Evolutionary conservation across 2,113 vertebrate genomes (phyloP).

Genomic region (Alosa alosa): DNA sequence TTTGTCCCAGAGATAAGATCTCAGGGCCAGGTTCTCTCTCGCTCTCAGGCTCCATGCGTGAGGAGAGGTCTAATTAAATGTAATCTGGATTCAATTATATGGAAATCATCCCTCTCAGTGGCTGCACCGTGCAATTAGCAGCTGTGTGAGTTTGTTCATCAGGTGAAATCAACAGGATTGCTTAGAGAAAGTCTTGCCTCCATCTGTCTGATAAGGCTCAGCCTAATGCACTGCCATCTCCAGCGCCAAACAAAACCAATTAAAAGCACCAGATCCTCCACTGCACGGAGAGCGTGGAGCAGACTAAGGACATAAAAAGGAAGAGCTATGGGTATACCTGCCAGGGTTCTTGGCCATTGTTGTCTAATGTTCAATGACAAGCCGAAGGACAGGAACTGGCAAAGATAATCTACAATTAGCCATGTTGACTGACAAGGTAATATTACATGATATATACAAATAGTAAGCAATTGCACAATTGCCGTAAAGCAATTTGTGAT

Average conservation of each 20-base stretch:
- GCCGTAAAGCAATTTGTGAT: too few species aligned
- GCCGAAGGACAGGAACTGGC: too few species aligned
- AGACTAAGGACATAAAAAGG: background rate
- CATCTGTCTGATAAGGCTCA: conserved; percentile 37
- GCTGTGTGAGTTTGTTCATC: conserved; percentile 47
- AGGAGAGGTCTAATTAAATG: conserved; percentile 61
- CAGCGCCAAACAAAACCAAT: conserved; percentile 30
- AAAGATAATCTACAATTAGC: too few species aligned
- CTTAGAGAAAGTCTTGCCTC: conserved; percentile 40
- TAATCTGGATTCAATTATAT: conserved; percentile 66
- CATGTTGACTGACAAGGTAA: too few species aligned
- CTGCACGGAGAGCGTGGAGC: background rate
- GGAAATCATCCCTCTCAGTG: conserved; percentile 56
- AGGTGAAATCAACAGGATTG: conserved; percentile 49
- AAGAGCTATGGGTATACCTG: background rate
- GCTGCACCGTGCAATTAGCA: conserved; percentile 50
- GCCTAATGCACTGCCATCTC: conserved; percentile 21
- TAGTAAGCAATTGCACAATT: too few species aligned
- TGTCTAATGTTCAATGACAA: too few species aligned
- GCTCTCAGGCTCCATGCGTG: conserved; percentile 37
- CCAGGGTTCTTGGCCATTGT: background rate
- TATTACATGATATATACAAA: too few species aligned
- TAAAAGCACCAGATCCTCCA: background rate
- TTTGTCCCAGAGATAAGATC: conserved; percentile 2
- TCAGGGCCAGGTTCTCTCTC: conserved; percentile 35